These are phyloP conservation scores for Zeuzera pyrina DNA, from an alignment of 2,888 invertebrate species.

Conservation along the genomic window DNA sequence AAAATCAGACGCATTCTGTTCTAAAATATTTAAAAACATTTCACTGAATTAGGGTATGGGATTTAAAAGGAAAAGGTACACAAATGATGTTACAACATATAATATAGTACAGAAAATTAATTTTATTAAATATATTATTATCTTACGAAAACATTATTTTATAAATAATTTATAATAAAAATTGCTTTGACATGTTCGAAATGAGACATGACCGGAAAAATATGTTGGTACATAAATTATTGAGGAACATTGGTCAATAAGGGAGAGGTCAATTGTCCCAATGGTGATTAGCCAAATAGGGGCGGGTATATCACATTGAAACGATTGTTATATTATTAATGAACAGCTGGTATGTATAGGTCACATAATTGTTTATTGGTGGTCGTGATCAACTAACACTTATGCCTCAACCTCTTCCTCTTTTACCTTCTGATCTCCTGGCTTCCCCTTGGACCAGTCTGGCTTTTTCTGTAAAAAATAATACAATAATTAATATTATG, in stretches of 20 bases:
- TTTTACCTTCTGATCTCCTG: conserved; percentile 91
- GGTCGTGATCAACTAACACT: conserved; percentile 38
- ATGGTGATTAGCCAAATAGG: conserved; percentile 13
- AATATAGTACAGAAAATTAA: conserved; percentile 64
- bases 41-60: conserved; percentile 2
- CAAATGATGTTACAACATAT: conserved; percentile 37
- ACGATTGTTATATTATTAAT: conserved; percentile 31
- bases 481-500: conserved; percentile 19
- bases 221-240: conserved; percentile 40
- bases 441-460: conserved; percentile 94
- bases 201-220: conserved; percentile 37
- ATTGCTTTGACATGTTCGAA: conserved; percentile 46
- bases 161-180: conserved; percentile 60
- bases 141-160: conserved; percentile 60
- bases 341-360: conserved; percentile 49
- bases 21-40: conserved; percentile 2
- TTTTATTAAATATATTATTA: conserved; percentile 61
- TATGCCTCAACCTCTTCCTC: conserved; percentile 89
- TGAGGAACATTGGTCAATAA: conserved; percentile 27
- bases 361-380: conserved; percentile 46
- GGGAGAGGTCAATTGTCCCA: conserved; percentile 15
- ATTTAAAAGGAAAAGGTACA: conserved; percentile 13
- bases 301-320: conserved; percentile 46
- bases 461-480: conserved; percentile 87
- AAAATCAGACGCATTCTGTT: no score